Conservation (phyloP, 2,888 invertebrate genomes). For the Acholoe squamosa region DNA sequence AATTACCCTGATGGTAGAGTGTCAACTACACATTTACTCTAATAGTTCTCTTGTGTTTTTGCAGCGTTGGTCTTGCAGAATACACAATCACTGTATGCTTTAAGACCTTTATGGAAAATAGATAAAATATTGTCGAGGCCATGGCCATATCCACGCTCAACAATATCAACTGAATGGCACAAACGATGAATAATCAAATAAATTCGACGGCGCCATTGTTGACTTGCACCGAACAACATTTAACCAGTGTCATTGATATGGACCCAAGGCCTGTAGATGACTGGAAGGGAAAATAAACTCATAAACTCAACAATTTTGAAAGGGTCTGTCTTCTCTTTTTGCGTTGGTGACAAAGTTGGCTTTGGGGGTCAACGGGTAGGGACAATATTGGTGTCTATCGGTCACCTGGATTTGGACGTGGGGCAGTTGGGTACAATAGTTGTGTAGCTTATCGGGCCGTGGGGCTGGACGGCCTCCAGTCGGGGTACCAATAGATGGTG, state of each 20-base stretch:
- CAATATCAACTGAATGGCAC: neutral
- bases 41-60: too few relatives aligned
- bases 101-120: neutral
- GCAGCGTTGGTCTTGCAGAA: neutral
- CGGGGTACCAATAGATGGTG: neutral
- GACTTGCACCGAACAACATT: neutral
- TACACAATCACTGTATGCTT: neutral
- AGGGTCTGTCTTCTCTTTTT: constrained; percentile 1
- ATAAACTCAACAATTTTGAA: constrained; percentile 31
- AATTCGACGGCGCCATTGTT: constrained; percentile 13
- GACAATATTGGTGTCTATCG: constrained; percentile 39
- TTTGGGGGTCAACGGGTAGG: constrained; percentile 27
- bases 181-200: constrained; percentile 38
- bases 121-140: constrained; percentile 11
- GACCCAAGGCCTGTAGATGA: neutral
- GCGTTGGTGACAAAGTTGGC: constrained; percentile 43
- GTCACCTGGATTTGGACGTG: constrained; percentile 14
- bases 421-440: neutral
- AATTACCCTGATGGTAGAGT: too few relatives aligned
- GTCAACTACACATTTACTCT: too few relatives aligned
- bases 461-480: neutral
- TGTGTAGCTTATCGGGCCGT: neutral
- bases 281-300: constrained; percentile 39
- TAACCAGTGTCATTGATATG: constrained; percentile 31
- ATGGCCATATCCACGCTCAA: neutral